A percentile compares a stretch with the other conserved stretches of the same genome.
phyloP scores from a whole-genome alignment of 2,113 vertebrate species.

The Bambusicola thoracicus region DNA sequence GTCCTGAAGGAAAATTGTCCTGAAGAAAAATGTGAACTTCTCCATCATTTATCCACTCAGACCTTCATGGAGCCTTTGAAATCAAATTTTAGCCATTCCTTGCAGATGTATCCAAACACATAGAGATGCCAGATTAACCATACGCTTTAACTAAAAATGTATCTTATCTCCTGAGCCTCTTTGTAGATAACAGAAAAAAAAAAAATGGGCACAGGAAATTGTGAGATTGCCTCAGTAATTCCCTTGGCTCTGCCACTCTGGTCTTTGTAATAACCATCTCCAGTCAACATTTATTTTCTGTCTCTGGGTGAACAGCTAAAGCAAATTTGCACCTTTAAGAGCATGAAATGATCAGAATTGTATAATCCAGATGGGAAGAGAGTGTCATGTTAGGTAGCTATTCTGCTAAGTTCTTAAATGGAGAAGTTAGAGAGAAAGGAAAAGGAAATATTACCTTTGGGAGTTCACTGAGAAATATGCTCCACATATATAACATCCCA shows the following conservation, averaged over 20 bases:
- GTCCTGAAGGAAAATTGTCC: not conserved
- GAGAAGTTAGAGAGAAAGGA: not conserved
- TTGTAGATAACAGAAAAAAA: not conserved
- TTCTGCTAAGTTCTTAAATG: not conserved
- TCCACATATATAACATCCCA: not conserved
- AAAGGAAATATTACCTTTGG: not conserved
- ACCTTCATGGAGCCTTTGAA: not conserved
- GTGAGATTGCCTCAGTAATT: not conserved
- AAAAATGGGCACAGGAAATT: not conserved
- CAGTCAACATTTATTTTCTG: not conserved
- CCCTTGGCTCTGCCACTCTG: not conserved
- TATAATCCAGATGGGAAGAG: not conserved
- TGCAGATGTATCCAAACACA: not conserved
- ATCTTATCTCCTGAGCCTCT: not conserved
- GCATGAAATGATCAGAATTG: not conserved
- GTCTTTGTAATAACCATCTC: not conserved
- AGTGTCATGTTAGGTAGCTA: not conserved
- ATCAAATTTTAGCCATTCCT: constrained; percentile 13
- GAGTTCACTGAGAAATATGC: not conserved
- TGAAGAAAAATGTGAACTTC: not conserved
- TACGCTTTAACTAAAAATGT: constrained; percentile 3
- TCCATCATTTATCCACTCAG: not conserved
- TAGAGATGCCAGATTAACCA: not conserved
- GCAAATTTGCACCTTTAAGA: not conserved
- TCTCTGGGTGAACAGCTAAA: not conserved